Percentiles rank a stretch among this genome's conserved stretches.
Evolutionary conservation across 2,113 vertebrate genomes (phyloP).

Genomic region (Gnathonemus echidnorhynchus): DNA sequence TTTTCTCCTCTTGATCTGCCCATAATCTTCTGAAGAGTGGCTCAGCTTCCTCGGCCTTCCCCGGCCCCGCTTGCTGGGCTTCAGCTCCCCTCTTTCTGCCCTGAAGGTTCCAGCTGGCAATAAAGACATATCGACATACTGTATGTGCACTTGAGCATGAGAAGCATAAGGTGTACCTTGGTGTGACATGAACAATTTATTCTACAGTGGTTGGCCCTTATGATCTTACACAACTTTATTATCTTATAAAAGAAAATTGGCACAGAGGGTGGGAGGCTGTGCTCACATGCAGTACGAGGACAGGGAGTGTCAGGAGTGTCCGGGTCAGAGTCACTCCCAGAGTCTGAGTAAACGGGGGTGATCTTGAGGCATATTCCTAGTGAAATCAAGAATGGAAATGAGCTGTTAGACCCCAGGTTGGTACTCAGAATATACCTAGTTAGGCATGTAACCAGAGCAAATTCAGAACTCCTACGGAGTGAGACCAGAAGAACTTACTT

Average conservation of each 20-base stretch:
- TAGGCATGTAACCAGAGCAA: neutral
- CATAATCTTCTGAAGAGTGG: conserved; percentile 60
- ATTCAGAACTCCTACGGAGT: neutral
- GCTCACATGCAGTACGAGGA: conserved; percentile 46
- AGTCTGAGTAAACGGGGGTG: conserved; percentile 73
- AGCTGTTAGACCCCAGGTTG: neutral
- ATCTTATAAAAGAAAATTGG: neutral
- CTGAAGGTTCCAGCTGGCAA: conserved; percentile 51
- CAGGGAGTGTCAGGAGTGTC: conserved; percentile 61
- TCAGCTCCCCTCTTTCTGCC: conserved; percentile 65
- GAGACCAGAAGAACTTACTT: conserved; percentile 56
- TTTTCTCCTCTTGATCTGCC: conserved; percentile 75
- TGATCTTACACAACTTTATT: neutral
- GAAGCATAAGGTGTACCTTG: neutral
- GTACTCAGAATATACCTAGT: neutral
- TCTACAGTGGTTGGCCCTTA: neutral
- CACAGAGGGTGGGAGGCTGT: neutral
- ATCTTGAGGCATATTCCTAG: conserved; percentile 58
- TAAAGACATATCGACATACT: neutral
- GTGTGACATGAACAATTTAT: no score
- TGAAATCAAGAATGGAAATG: neutral
- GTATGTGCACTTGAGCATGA: neutral
- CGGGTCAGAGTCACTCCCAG: conserved; percentile 77
- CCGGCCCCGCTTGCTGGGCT: conserved; percentile 69
- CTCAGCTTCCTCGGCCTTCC: conserved; percentile 80